Evolutionary conservation across 2,113 vertebrate species (phyloP), one percentile per base, ranked within the genome.

Genomic region (Collichthys lucidus): DNA sequence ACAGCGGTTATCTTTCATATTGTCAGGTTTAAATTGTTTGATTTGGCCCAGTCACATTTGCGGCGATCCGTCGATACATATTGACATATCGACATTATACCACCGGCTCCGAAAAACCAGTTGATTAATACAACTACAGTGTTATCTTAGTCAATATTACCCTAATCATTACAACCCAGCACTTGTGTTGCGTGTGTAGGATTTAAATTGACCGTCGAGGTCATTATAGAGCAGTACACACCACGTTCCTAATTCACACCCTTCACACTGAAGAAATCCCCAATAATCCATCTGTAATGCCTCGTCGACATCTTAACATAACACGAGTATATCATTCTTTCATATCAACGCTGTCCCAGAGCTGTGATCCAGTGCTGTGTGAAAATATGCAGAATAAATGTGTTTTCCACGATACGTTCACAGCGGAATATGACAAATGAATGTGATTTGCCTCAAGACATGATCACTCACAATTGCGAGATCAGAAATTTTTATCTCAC

Each of bases 371-470:
- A 35, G 2, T 10, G 19, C 44, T 26, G 4, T 6, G 56, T 24
- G 49, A 52, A 59, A 80, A 50, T 78, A 76, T 64, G 71, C 68
- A 82, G 61, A 59, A 5, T 70, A 80, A 68, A 84, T 68, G 59
- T 78, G 72, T 80, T 82, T 79, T 57, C 46, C 42, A 31, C 4
- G 29, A 78, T 74, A 69, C 24, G 61, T 82, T 59, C 79, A 47
- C 63, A 11, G 74, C 4, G 29, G 56, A 42, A 55, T 53, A 47
- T 61, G 68, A 85, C 71, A 84, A 85, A 88, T 83, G 77, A 62
- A 60, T 50, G 73, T 55, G 66, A 82, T 84, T 86, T 86, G 69
- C 77, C 62, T 71, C 70, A n/a, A 67, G 83, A 74, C 80, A 63
- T 40, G 60, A 87, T 87, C 74, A 61, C 69, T 72, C 82, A 69